Evolutionary conservation across 2,113 vertebrate species (phyloP).

Genomic region (Pteruthius melanotis): DNA sequence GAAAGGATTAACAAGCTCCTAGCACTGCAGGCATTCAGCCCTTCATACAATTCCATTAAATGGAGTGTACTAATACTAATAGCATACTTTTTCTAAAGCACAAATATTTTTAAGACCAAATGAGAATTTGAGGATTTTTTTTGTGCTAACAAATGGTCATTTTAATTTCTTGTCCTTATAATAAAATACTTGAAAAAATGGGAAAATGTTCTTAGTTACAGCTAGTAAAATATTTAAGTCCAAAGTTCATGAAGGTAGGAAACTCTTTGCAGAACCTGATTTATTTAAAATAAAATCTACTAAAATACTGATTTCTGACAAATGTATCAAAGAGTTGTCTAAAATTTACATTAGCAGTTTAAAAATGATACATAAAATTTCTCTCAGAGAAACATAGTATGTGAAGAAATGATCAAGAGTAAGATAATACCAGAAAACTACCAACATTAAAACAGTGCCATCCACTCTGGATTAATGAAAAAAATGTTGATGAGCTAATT

Average conservation of each 20-base stretch:
- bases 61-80: not conserved
- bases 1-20: not conserved
- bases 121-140: not conserved
- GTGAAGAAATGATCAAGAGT: not conserved
- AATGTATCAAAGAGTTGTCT: not conserved
- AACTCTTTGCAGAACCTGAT: not conserved
- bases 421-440: not conserved
- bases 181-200: not conserved
- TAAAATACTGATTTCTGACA: not conserved
- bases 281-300: not conserved
- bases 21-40: not conserved
- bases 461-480: not conserved
- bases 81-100: not conserved
- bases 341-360: not conserved
- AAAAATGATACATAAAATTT: not conserved
- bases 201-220: not conserved
- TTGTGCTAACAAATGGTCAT: not conserved
- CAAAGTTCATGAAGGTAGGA: not conserved
- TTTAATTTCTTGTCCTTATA: not conserved
- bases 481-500: not conserved
- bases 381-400: not conserved
- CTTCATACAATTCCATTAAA: not conserved
- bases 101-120: not conserved
- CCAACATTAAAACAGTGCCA: not conserved
- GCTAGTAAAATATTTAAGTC: not conserved